Evolutionary conservation across 2,888 invertebrate genomes (phyloP).

Genomic region (Nomada flava): DNA sequence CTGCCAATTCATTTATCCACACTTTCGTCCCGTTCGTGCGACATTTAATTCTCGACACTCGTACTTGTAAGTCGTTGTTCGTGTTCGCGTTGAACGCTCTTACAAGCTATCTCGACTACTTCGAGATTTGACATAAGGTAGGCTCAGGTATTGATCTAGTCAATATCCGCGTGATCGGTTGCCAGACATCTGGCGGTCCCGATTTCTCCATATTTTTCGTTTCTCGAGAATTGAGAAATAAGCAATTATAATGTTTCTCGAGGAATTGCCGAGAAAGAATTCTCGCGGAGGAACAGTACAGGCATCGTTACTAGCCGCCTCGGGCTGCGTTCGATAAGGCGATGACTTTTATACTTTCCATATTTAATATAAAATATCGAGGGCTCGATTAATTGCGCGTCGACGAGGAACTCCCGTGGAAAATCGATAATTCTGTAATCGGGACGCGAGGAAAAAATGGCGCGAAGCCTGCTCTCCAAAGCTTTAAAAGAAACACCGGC

Average conservation of each 20-base stretch:
- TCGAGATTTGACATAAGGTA: conserved; percentile 11
- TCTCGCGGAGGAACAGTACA: too few relatives aligned
- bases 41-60: too few relatives aligned
- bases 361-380: conserved; percentile 13
- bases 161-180: conserved; percentile 45
- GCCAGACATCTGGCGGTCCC: not conserved
- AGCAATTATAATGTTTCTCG: too few relatives aligned
- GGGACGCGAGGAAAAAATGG: conserved; percentile 11
- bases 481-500: not conserved
- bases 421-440: conserved; percentile 35
- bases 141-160: conserved; percentile 25
- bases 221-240: too few relatives aligned
- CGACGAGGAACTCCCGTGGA: not conserved
- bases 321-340: conserved; percentile 18
- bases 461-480: not conserved
- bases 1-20: too few relatives aligned
- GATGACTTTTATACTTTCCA: conserved; percentile 27
- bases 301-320: conserved; percentile 25
- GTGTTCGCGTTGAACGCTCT: not conserved
- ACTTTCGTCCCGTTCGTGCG: too few relatives aligned
- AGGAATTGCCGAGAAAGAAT: too few relatives aligned
- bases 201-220: too few relatives aligned
- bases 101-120: not conserved
- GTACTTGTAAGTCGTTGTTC: too few relatives aligned
- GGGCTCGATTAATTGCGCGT: conserved; percentile 31